A percentile compares a stretch with the other conserved stretches of the same genome.
These are phyloP conservation scores for Lutjanus argentimaculatus DNA, from an alignment of 2,797 vertebrate species.

Conservation along the genomic window DNA sequence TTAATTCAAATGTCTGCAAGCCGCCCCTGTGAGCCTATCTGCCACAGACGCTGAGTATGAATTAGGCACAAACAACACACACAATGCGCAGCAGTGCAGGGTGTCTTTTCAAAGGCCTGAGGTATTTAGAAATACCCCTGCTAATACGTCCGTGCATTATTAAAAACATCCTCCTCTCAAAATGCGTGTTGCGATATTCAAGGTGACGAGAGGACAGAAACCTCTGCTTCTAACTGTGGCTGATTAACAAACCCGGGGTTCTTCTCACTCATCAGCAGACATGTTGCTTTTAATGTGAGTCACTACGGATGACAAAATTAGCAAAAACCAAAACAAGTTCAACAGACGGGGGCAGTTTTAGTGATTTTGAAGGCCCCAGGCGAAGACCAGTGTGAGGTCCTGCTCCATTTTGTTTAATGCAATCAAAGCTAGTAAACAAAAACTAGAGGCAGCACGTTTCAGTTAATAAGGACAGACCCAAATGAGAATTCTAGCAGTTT, in stretches of 20 bases:
- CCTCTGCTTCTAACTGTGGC: not conserved
- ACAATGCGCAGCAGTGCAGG: conserved; percentile 37
- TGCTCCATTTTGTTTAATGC: no score
- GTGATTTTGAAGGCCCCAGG: no score
- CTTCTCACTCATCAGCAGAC: conserved; percentile 13
- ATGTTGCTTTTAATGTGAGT: not conserved
- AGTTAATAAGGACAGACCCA: no score
- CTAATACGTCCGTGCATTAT: conserved; percentile 45
- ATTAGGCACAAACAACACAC: conserved; percentile 60
- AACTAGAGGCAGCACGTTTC: no score
- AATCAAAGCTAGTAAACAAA: no score
- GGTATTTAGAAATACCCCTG: conserved; percentile 53
- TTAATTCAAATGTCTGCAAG: conserved; percentile 81
- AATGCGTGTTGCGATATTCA: conserved; percentile 30
- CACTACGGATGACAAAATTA: conserved; percentile 14
- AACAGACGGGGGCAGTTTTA: no score
- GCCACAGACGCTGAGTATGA: conserved; percentile 57
- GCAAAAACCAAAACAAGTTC: conserved; percentile 2
- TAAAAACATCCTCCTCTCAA: conserved; percentile 49
- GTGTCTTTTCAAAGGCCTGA: conserved; percentile 48
- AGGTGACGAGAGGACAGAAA: conserved; percentile 46
- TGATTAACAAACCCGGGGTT: conserved; percentile 32
- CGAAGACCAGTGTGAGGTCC: no score
- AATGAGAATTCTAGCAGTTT: no score
- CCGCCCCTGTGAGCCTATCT: conserved; percentile 65